Evolutionary conservation across 1,140 invertebrate genomes (phyloP), one percentile per base, ranked within the genome.

Genomic region (Metaphire vulgaris): DNA sequence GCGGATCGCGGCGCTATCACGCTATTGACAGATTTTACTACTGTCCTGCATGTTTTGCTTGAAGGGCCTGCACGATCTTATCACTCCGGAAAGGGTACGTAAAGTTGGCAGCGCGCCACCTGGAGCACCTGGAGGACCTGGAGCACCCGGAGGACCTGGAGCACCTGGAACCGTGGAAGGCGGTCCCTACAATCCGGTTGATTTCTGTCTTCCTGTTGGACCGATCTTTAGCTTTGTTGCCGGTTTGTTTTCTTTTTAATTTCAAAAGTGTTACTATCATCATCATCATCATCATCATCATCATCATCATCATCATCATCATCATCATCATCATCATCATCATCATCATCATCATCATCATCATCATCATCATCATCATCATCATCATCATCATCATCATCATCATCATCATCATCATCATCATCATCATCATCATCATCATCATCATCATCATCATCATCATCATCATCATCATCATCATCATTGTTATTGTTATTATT

Each of bases 191-290:
- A 78, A 81, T 66, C 82, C 83, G 65, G 83, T 86, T 0, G 86
- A 86, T 72, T 86, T 87, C 79, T 78, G 82, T 76, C 82, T 87
- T 68, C 85, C 83, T 64, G 83, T 87, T 74, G 85, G 85, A 76
- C 86, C 85, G 30, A 81, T 85, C 77, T 86, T 86, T 79, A 85
- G 84, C 82, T 84, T 83, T 78, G 86, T 86, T 33, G 81, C 82
- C 69, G 85, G 85, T 86, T 72, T 77, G 81, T 79, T 26, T 75
- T 64, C 1, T 75, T 64, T 21, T 75, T 64, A 68, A 30, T 64
- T 70, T 75, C 74, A 68, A 70, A 16, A 69, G 69, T 64, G 29
- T 75, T 26, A 75, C 69, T 2, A 75, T 75, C 74, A 68, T 75
- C 41, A 75, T 75, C 74, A 74, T 74, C 73, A 74, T 74, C 73